Evolutionary conservation across 2,888 invertebrate species (phyloP), one percentile per base, ranked within the genome.

Genomic region (Agrypnus murinus): DNA sequence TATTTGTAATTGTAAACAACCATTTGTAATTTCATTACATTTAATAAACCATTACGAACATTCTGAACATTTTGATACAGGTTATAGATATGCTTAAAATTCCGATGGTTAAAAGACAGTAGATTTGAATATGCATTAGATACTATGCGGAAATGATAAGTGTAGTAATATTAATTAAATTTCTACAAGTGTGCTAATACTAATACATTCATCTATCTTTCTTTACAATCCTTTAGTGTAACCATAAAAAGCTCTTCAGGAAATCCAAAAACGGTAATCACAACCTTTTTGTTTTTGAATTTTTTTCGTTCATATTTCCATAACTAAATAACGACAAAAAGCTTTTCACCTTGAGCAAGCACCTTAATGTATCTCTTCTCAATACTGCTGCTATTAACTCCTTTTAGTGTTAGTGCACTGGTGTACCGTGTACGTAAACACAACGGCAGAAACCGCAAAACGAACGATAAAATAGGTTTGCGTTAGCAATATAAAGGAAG

Each of bases 241-340:
- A 36, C 64, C 55, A 55, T 65, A 50, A 25, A 40, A 57, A 43
- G 53, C 53, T 43, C 53, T 63, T 43, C 64, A 64, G 64, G 64
- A 64, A 64, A 43, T 31, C 53, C 43, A 45, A 65, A 65, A 45
- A 65, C 31, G 64, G 64, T 12, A 32, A 64, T 60, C 59, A 45
- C 48, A 48, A 19, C 19, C 48, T 17, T 17, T n/a, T n/a, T n/a
- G n/a, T n/a, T n/a, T n/a, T 32, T 2, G 19, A 46, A 46, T 43
- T 43, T 43, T 15, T 15, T 25, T 25, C 25, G 2, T 25, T 25
- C 25, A 25, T 5, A 43, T 12, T 15, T 43, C 43, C 43, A 46
- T 17, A 7, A 5, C 25, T 19, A 48, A 19, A n/a, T 25, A 25
- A 15, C 14, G 6, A 45, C 48, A 19, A 50, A 31, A 50, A 12